phyloP scores from a whole-genome alignment of 2,888 invertebrate species.

The Pyrochroa serraticornis region DNA sequence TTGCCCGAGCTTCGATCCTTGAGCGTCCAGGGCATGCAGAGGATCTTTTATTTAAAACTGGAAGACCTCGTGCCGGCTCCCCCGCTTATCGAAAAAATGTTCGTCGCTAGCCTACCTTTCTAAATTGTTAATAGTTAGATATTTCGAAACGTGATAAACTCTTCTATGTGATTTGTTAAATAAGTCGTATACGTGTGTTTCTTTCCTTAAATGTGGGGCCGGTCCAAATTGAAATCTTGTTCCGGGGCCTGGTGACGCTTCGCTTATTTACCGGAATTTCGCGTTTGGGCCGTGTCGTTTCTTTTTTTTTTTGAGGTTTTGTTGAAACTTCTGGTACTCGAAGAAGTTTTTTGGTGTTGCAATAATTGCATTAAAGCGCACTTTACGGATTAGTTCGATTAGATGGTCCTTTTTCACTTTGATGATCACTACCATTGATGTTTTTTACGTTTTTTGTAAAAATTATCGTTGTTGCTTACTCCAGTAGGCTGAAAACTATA shows the following conservation, averaged over 20 bases:
- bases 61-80: slow-evolving; percentile 93
- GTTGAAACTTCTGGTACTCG: no score
- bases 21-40: slow-evolving; percentile 91
- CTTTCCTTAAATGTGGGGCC: slow-evolving; percentile 1
- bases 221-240: neutral
- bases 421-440: neutral
- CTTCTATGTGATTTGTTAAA: slow-evolving; percentile 55
- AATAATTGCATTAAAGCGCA: no score
- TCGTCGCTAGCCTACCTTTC: slow-evolving; percentile 92
- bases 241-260: no score
- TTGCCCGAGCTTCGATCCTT: slow-evolving; percentile 91
- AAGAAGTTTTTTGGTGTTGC: no score
- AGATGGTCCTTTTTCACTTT: no score
- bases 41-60: slow-evolving; percentile 92
- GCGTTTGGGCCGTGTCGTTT: no score
- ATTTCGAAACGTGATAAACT: slow-evolving; percentile 52
- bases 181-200: slow-evolving; percentile 17
- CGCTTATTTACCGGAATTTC: no score
- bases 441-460: slow-evolving; percentile 1
- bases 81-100: slow-evolving; percentile 93
- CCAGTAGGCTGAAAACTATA: slow-evolving; percentile 3
- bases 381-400: no score
- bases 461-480: neutral
- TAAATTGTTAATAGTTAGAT: slow-evolving; percentile 58
- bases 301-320: no score